Evolutionary conservation across 2,888 invertebrate species (phyloP).

Genomic region (Ectemnius lituratus): DNA sequence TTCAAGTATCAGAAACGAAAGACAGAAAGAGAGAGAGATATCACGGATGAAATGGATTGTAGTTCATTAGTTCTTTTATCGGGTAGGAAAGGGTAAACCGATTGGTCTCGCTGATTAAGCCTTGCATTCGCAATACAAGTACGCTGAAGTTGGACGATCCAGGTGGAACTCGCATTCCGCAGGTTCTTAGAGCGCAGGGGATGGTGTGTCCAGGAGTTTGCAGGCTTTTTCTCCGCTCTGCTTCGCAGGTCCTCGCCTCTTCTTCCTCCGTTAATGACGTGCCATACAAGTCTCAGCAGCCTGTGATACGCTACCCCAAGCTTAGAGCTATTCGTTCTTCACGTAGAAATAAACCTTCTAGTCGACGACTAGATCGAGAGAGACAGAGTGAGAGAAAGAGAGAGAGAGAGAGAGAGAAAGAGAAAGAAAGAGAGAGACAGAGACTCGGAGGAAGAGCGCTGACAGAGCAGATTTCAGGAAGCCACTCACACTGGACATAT

Average conservation of each 20-base stretch:
- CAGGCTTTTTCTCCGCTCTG: conserved; percentile 5
- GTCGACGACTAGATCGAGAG: conserved; percentile 39
- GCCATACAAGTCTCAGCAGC: conserved; percentile 73
- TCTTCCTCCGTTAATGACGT: conserved; percentile 61
- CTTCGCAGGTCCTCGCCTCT: conserved; percentile 64
- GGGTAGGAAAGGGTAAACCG: conserved; percentile 37
- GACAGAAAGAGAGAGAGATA: conserved; percentile 14
- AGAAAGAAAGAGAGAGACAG: background rate
- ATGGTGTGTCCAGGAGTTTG: background rate
- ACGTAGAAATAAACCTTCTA: conserved; percentile 48
- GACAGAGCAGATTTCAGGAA: conserved; percentile 13
- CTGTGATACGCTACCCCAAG: conserved; percentile 73
- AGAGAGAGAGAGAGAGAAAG: background rate
- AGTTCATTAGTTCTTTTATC: conserved; percentile 38
- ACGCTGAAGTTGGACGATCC: conserved; percentile 12
- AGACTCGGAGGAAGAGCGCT: background rate
- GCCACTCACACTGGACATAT: conserved; percentile 26
- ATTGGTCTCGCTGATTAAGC: conserved; percentile 40
- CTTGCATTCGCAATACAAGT: conserved; percentile 25
- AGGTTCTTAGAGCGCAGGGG: no score
- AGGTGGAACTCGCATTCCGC: no score
- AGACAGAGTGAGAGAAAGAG: background rate
- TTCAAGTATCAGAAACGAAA: no score
- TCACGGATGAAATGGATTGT: conserved; percentile 52
- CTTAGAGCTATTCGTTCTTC: conserved; percentile 40